Conservation (phyloP, 35 echinoderm and acorn worm genomes). For the Hemicentrotus pulcherrimus region DNA sequence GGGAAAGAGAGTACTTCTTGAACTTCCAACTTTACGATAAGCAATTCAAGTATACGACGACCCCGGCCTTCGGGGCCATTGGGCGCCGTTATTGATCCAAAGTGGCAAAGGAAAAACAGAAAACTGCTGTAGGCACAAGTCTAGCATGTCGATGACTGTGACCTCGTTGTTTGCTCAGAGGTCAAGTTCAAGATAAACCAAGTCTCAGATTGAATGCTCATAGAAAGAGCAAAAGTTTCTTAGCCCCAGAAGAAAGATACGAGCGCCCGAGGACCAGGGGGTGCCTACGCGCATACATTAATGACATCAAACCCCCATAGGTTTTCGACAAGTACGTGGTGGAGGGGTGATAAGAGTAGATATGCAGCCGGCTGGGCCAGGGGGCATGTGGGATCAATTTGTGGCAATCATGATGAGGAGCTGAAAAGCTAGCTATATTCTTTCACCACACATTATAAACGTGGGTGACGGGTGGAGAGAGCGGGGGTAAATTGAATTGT, state of each 20-base stretch:
- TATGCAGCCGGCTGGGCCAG: neutral
- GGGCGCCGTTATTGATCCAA: neutral
- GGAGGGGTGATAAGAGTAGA: neutral
- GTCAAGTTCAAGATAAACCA: slow-evolving; percentile 18
- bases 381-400: slow-evolving; percentile 15
- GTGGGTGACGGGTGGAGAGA: neutral
- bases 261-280: neutral
- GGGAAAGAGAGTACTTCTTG: neutral
- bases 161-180: slow-evolving; percentile 8
- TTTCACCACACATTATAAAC: neutral
- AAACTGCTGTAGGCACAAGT: neutral
- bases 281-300: neutral
- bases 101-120: neutral
- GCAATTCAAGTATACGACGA: neutral
- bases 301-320: neutral
- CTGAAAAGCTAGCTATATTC: neutral
- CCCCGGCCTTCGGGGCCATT: neutral
- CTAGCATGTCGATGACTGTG: neutral
- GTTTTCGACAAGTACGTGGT: neutral
- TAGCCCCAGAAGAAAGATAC: neutral
- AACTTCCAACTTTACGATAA: slow-evolving; percentile 13
- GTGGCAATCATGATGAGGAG: neutral
- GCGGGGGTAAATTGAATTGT: slow-evolving; percentile 10
- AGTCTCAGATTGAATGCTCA: neutral
- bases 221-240: neutral